These are phyloP conservation scores for Exephanes ischioxanthus DNA, from an alignment of 2,888 invertebrate genomes.

Conservation along the genomic window DNA sequence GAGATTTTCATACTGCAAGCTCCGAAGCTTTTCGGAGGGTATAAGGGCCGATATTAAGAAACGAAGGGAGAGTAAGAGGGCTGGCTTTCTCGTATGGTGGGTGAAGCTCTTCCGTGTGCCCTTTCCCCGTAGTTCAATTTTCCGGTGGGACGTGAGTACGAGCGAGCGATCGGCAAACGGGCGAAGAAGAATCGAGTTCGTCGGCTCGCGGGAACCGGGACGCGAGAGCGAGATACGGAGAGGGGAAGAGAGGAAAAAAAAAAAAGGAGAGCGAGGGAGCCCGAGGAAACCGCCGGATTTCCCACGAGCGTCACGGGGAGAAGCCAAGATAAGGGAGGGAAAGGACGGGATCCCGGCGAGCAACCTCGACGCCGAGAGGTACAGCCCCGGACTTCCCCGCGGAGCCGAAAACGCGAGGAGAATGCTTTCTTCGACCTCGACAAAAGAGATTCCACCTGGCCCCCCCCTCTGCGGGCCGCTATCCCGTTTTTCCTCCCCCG, in stretches of 20 bases:
- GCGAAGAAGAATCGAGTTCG: not conserved
- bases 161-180: conserved; percentile 43
- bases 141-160: conserved; percentile 52
- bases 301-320: conserved; percentile 47
- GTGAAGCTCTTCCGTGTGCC: conserved; percentile 29
- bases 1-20: not conserved
- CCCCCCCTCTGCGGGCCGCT: not conserved
- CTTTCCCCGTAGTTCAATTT: conserved; percentile 65
- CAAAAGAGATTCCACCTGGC: conserved; percentile 64
- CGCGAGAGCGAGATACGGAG: not conserved
- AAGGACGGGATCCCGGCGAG: conserved; percentile 10
- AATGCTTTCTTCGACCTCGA: conserved; percentile 55
- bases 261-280: not conserved
- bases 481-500: not conserved
- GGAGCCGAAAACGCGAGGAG: conserved; percentile 56
- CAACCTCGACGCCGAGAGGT: conserved; percentile 24
- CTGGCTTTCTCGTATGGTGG: conserved; percentile 19
- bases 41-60: conserved; percentile 33
- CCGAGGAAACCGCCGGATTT: conserved; percentile 59
- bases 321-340: conserved; percentile 33
- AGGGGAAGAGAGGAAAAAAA: not conserved
- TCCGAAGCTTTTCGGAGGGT: conserved; percentile 13
- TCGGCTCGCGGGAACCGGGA: not conserved
- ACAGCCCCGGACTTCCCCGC: conserved; percentile 14
- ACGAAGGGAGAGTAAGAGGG: conserved; percentile 14